These are phyloP conservation scores for Orthonevra nobilis DNA, from an alignment of 2,888 invertebrate species.

Conservation along the genomic window DNA sequence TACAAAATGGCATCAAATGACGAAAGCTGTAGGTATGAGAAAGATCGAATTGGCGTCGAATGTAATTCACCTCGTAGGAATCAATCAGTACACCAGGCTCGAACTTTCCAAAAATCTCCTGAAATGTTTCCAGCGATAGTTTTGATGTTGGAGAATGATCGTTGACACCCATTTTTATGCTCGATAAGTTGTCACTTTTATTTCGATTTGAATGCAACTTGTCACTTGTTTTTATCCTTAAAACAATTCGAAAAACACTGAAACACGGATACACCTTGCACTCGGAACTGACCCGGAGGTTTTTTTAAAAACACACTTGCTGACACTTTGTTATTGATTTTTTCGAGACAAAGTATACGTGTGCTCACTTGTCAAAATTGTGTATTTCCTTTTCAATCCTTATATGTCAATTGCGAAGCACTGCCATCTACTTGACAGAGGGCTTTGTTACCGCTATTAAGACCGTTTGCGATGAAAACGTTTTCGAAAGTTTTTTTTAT, in stretches of 20 bases:
- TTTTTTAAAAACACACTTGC: neutral
- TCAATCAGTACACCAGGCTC: conserved; percentile 82
- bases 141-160: conserved; percentile 69
- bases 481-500: conserved; percentile 5
- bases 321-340: conserved; percentile 62
- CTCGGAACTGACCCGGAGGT: conserved; percentile 13
- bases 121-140: conserved; percentile 82
- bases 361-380: too few species aligned
- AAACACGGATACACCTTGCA: neutral
- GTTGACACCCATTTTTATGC: conserved; percentile 72
- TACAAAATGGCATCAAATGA: conserved; percentile 17
- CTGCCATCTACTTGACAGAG: conserved; percentile 26
- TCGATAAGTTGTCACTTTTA: neutral
- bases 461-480: neutral
- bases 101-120: conserved; percentile 81
- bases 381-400: conserved; percentile 13
- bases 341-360: conserved; percentile 2
- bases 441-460: neutral
- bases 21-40: conserved; percentile 15
- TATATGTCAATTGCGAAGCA: conserved; percentile 6
- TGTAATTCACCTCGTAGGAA: conserved; percentile 81
- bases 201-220: neutral
- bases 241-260: neutral
- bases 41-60: neutral
- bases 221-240: neutral